phyloP scores from a whole-genome alignment of 2,888 invertebrate genomes.

The Philhelius pedissequus region DNA sequence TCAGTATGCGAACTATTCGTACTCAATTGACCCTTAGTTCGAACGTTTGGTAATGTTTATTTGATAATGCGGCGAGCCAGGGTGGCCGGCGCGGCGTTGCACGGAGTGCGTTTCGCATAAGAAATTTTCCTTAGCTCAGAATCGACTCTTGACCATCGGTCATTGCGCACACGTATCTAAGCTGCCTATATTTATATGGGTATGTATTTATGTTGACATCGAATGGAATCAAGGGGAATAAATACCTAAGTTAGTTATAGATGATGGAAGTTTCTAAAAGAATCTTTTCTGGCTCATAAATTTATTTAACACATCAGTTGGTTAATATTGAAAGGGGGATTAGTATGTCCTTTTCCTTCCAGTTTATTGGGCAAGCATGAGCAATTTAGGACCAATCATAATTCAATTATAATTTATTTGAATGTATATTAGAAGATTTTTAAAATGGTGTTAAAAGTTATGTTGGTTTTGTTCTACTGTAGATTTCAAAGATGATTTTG shows the following conservation, averaged over 20 bases:
- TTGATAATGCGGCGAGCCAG: conserved; percentile 66
- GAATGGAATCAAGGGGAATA: neutral
- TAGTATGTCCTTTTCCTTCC: neutral
- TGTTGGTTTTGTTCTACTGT: too few species aligned
- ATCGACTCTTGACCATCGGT: conserved; percentile 78
- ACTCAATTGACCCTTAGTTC: conserved; percentile 63
- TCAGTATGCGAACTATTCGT: conserved; percentile 58
- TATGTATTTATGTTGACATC: conserved; percentile 14
- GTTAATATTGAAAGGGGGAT: neutral
- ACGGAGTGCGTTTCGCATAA: conserved; percentile 14
- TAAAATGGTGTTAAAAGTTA: neutral
- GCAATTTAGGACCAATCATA: neutral
- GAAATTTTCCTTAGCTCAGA: neutral
- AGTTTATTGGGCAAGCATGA: neutral
- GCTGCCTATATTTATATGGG: too few species aligned
- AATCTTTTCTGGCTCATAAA: conserved; percentile 54
- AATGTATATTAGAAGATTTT: neutral
- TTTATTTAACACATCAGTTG: conserved; percentile 64
- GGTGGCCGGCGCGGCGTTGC: too few species aligned
- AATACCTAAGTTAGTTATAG: neutral
- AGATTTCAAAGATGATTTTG: too few species aligned
- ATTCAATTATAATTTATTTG: neutral
- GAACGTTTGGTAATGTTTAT: conserved; percentile 61
- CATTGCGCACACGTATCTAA: conserved; percentile 71
- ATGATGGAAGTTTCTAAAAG: neutral